Conservation (phyloP, 1,140 invertebrate species). For the Rhyzopertha dominica region DNA sequence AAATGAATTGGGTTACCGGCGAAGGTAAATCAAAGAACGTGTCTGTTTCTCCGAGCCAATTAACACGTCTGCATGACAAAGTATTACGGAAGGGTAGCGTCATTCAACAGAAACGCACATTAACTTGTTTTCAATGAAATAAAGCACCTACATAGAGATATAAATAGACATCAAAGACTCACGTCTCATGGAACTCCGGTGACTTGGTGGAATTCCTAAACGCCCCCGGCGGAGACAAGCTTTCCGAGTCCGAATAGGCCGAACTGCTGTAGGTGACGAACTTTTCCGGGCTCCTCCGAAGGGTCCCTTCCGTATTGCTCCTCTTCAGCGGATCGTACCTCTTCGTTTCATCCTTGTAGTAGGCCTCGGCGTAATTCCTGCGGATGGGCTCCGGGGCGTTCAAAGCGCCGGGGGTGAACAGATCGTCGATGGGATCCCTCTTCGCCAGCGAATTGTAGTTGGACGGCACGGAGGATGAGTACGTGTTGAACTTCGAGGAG, state of each 20-base stretch:
- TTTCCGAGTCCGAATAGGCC: slow-evolving; percentile 41
- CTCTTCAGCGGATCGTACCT: slow-evolving; percentile 41
- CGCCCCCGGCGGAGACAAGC: slow-evolving; percentile 39
- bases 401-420: slow-evolving; percentile 40
- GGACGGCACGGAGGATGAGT: slow-evolving; percentile 18
- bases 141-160: not conserved
- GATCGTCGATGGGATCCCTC: slow-evolving; percentile 40
- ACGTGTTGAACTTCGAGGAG: slow-evolving; percentile 19
- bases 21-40: too few species aligned
- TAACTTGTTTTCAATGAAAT: too few species aligned
- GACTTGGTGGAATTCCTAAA: slow-evolving; percentile 40
- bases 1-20: too few species aligned
- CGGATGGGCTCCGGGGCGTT: slow-evolving; percentile 29
- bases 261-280: slow-evolving; percentile 23
- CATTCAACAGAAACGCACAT: too few species aligned
- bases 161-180: slow-evolving; percentile 29
- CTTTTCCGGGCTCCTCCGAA: slow-evolving; percentile 35
- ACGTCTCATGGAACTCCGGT: slow-evolving; percentile 49
- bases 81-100: too few species aligned
- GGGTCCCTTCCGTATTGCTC: slow-evolving; percentile 39
- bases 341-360: slow-evolving; percentile 32
- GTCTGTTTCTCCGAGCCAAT: too few species aligned
- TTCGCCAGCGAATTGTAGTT: slow-evolving; percentile 9
- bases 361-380: slow-evolving; percentile 35
- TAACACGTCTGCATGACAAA: too few species aligned